Evolutionary conservation across 2,888 invertebrate genomes (phyloP).

Genomic region (Elmis aenea): DNA sequence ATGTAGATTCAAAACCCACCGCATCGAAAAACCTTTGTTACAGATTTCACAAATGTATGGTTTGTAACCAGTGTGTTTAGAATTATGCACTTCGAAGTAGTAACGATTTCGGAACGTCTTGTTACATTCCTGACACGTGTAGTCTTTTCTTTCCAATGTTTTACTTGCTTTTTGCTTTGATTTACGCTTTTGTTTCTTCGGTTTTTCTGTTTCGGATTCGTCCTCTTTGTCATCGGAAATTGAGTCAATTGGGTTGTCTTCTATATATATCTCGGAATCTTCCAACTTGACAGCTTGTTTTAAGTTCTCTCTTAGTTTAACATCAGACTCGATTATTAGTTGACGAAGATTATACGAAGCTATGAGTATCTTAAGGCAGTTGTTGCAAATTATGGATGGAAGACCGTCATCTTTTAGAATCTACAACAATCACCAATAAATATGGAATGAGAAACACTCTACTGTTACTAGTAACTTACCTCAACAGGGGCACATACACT

Average conservation of each 20-base stretch:
- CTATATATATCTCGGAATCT: background rate
- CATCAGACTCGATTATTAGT: conserved; percentile 12
- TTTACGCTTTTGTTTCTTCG: background rate
- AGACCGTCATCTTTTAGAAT: conserved; percentile 7
- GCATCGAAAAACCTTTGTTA: conserved; percentile 13
- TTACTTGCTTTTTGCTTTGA: conserved; percentile 1
- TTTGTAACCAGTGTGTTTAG: conserved; percentile 14
- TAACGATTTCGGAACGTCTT: conserved; percentile 12
- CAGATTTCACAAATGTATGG: conserved; percentile 13
- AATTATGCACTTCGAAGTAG: conserved; percentile 12
- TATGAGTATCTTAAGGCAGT: conserved; percentile 6
- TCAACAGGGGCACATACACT: conserved; percentile 6
- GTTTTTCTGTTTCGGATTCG: background rate
- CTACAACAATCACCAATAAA: conserved; percentile 5
- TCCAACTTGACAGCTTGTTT: background rate
- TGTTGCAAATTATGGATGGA: conserved; percentile 8
- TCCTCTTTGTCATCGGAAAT: background rate
- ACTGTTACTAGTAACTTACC: conserved; percentile 2
- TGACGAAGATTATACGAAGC: conserved; percentile 5
- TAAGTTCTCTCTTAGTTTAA: conserved; percentile 3
- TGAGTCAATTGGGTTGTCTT: background rate
- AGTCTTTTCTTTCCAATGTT: too few species aligned
- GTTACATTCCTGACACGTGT: conserved; percentile 12
- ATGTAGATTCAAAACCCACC: conserved; percentile 14
- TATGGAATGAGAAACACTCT: background rate